Evolutionary conservation across 2,113 vertebrate genomes (phyloP).

Genomic region (Lepidothrix coronata): DNA sequence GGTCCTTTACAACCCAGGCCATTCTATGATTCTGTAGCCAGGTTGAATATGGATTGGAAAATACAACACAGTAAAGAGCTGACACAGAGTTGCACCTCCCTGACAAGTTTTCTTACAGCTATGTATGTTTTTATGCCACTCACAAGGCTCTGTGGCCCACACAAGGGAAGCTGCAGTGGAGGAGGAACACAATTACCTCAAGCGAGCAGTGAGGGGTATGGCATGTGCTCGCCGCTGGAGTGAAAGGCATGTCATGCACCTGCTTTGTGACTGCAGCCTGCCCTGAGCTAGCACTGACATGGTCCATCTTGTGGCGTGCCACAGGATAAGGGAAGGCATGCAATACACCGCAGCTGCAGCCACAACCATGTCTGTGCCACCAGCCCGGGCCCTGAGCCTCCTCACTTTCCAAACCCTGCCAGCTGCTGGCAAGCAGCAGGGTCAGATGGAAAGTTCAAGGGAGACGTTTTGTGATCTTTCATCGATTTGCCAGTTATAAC

Average conservation of each 20-base stretch:
- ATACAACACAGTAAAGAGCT: not conserved
- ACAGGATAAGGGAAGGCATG: not conserved
- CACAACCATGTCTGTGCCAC: not conserved
- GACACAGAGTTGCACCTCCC: not conserved
- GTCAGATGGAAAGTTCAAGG: not conserved
- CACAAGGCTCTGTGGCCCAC: not conserved
- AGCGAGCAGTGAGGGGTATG: fast-evolving
- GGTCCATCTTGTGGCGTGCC: slow-evolving; percentile 53
- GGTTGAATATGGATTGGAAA: not conserved
- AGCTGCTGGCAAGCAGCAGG: not conserved
- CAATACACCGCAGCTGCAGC: not conserved
- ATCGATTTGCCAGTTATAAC: not conserved
- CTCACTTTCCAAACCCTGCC: not conserved
- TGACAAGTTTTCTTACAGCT: not conserved
- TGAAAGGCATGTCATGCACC: slow-evolving; percentile 11
- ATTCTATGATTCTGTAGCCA: not conserved
- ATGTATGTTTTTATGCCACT: not conserved
- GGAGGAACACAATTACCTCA: not conserved
- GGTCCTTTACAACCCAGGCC: not conserved
- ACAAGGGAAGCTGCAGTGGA: not conserved
- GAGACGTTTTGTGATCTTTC: not conserved
- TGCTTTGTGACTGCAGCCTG: slow-evolving; percentile 1
- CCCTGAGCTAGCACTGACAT: not conserved
- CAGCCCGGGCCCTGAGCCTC: not conserved
- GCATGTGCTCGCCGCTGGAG: not conserved